A percentile compares a stretch with the other conserved stretches of the same genome.
Evolutionary conservation across 2,888 invertebrate species (phyloP).

Genomic region (Luperina testacea): DNA sequence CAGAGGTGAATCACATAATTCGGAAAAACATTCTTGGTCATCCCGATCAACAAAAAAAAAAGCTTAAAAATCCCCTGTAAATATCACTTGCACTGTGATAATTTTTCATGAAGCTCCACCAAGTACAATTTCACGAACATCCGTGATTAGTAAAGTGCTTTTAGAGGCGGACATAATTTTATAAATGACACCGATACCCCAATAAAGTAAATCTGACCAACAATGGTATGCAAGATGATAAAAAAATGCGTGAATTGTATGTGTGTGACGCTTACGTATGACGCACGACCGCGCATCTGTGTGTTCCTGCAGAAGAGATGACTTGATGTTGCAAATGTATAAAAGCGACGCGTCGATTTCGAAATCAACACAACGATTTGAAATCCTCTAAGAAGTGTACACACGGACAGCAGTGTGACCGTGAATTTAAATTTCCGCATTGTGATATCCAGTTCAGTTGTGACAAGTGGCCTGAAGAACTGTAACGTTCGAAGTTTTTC

Average conservation of each 20-base stretch:
- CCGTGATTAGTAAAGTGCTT: conserved; percentile 71
- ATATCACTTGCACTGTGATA: conserved; percentile 25
- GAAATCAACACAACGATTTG: conserved; percentile 89
- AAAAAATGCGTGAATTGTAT: conserved; percentile 79
- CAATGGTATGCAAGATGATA: conserved; percentile 81
- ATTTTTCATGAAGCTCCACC: conserved; percentile 65
- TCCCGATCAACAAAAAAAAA: conserved; percentile 45
- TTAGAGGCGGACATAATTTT: conserved; percentile 73
- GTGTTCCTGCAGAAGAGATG: conserved; percentile 81
- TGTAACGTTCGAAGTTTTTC: conserved; percentile 70
- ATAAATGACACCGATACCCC: conserved; percentile 81
- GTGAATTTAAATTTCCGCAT: conserved; percentile 84
- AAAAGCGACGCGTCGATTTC: conserved; percentile 88
- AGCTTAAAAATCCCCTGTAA: conserved; percentile 31
- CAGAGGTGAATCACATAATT: conserved; percentile 71
- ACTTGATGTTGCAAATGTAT: conserved; percentile 89
- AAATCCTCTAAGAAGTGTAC: conserved; percentile 87
- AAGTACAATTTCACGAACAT: conserved; percentile 66
- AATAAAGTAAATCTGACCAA: conserved; percentile 80
- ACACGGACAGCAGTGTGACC: conserved; percentile 77
- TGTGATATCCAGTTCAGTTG: conserved; percentile 76
- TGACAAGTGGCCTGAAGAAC: conserved; percentile 80
- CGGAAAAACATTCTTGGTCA: conserved; percentile 60
- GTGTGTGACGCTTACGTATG: conserved; percentile 74
- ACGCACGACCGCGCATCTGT: conserved; percentile 70